These are phyloP conservation scores for Rhabdornis inornatus DNA, from an alignment of 2,113 vertebrate genomes.

Conservation along the genomic window DNA sequence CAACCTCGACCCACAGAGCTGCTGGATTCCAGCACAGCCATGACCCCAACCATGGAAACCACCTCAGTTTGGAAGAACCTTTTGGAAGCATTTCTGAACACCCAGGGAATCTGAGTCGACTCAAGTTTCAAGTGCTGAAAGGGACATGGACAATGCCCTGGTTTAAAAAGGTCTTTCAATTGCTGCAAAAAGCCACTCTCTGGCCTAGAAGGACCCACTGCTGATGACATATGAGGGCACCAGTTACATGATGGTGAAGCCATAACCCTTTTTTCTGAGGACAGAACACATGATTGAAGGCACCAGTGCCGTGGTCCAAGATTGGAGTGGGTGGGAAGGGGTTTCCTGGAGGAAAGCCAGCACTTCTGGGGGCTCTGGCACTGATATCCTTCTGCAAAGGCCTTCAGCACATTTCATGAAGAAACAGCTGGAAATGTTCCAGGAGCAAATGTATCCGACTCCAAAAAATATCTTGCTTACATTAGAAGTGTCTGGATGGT, in stretches of 20 bases:
- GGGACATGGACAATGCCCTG: accelerated
- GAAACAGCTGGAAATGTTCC: background rate
- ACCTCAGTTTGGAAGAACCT: background rate
- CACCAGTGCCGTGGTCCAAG: background rate
- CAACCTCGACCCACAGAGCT: background rate
- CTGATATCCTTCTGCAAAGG: background rate
- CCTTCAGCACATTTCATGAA: background rate
- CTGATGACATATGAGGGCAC: accelerated
- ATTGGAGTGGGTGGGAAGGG: background rate
- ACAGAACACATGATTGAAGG: background rate
- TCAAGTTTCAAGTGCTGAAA: background rate
- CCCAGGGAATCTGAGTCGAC: background rate
- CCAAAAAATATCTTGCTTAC: background rate
- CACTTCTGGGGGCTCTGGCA: background rate
- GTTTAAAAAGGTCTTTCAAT: background rate
- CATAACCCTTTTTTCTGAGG: background rate
- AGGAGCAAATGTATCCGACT: background rate
- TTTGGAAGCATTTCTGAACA: background rate
- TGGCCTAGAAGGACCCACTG: background rate
- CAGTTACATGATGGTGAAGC: background rate
- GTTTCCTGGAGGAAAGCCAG: accelerated
- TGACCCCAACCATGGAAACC: background rate
- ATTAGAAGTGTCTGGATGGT: background rate
- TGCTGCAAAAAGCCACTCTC: background rate
- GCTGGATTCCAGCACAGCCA: background rate